These are phyloP conservation scores for Hyposoter didymator DNA, from an alignment of 2,888 invertebrate species.

Conservation along the genomic window DNA sequence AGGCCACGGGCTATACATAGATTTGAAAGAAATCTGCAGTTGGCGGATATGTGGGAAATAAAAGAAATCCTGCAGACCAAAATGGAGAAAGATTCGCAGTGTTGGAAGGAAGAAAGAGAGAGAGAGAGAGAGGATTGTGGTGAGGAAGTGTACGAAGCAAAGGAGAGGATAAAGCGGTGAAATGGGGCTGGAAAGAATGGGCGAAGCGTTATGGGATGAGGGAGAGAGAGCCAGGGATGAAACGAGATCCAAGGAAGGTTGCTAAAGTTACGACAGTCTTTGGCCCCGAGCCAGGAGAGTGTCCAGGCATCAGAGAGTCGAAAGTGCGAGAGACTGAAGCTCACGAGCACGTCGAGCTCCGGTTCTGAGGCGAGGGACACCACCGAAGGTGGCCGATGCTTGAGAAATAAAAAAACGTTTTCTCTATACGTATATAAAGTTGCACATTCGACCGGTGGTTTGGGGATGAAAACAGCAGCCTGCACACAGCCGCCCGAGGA, in stretches of 20 bases:
- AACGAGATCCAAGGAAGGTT: constrained; percentile 68
- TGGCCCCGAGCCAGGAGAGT: constrained; percentile 72
- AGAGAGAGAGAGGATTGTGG: constrained; percentile 43
- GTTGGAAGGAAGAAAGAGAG: constrained; percentile 32
- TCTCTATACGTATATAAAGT: background rate
- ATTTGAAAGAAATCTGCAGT: constrained; percentile 50
- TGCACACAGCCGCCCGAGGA: constrained; percentile 72
- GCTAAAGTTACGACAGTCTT: constrained; percentile 66
- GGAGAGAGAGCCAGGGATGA: constrained; percentile 62
- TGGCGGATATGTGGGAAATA: constrained; percentile 61
- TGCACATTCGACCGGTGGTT: background rate
- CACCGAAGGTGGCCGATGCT: constrained; percentile 27
- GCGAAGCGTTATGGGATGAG: constrained; percentile 46
- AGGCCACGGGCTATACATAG: constrained; percentile 6
- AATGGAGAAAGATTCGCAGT: constrained; percentile 22
- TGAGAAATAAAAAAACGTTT: background rate
- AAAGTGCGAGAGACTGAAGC: constrained; percentile 30
- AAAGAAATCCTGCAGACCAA: constrained; percentile 31
- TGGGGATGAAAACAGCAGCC: constrained; percentile 20
- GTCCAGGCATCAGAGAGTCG: constrained; percentile 62
- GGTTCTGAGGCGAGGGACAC: constrained; percentile 35
- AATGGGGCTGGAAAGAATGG: constrained; percentile 61
- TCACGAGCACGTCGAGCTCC: constrained; percentile 34
- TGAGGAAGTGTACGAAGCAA: constrained; percentile 51
- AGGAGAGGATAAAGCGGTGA: constrained; percentile 64